Percentiles rank a stretch among this genome's conserved stretches.
Evolutionary conservation across 2,113 vertebrate species (phyloP).

Genomic region (Bos javanicus): DNA sequence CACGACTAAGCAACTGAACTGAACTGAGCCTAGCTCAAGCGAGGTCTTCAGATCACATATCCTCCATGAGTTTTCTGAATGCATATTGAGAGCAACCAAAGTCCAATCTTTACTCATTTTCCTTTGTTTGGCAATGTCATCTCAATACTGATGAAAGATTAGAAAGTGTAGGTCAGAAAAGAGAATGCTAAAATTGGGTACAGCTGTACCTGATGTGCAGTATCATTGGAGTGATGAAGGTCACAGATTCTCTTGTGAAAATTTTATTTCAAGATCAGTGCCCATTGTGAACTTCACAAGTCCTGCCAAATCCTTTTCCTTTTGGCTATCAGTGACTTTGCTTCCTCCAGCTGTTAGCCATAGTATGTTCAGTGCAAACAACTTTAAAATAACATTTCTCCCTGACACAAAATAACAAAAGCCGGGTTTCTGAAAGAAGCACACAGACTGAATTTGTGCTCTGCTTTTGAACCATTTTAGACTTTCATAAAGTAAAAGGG

Average conservation of each 20-base stretch:
- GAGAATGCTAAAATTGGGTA: neutral
- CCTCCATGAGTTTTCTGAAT: neutral
- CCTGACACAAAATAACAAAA: neutral
- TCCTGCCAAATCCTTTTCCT: neutral
- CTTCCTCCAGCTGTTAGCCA: neutral
- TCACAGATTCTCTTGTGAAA: neutral
- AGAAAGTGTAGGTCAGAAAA: neutral
- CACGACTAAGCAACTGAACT: neutral
- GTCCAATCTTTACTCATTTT: neutral
- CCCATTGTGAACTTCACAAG: neutral
- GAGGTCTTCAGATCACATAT: neutral
- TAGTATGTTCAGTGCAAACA: neutral
- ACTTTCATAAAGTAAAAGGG: neutral
- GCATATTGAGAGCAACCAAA: neutral
- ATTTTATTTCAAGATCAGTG: neutral
- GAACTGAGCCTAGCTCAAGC: neutral
- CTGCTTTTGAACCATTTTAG: neutral
- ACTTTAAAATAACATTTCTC: conserved; percentile 30
- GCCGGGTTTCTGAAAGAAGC: neutral
- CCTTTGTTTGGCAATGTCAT: neutral
- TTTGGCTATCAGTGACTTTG: neutral
- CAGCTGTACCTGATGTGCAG: neutral
- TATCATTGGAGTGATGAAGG: neutral
- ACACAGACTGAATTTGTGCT: neutral
- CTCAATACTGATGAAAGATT: neutral